Percentiles rank a stretch among this genome's conserved stretches.
Conservation (phyloP, 2,888 invertebrate genomes). For the Drosophila siamana region DNA sequence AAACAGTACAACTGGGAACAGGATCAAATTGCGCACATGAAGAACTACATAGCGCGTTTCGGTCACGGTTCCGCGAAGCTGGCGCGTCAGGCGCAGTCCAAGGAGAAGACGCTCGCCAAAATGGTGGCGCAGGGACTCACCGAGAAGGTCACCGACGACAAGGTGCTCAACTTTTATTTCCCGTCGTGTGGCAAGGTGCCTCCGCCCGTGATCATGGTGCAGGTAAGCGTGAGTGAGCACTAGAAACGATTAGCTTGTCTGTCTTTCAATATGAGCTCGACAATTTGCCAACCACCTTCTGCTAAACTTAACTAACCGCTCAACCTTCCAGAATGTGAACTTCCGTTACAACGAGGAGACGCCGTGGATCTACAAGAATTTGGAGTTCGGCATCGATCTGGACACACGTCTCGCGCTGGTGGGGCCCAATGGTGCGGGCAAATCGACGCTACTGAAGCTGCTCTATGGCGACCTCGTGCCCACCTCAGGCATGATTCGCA, state of each 20-base stretch:
- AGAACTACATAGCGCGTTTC: conserved; percentile 99
- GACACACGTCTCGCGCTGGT: conserved; percentile 98
- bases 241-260: too few species aligned
- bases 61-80: conserved; percentile 99
- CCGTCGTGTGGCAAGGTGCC: conserved; percentile 98
- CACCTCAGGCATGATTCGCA: conserved; percentile 97
- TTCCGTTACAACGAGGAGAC: conserved; percentile 95
- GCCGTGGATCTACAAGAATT: conserved; percentile 97
- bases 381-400: conserved; percentile 99
- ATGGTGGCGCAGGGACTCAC: conserved; percentile 99
- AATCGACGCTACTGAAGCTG: conserved; percentile 98
- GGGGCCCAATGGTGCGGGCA: conserved; percentile 99
- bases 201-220: conserved; percentile 99
- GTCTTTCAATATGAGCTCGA: too few species aligned
- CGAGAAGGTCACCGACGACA: conserved; percentile 96
- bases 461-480: conserved; percentile 98
- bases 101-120: conserved; percentile 99
- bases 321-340: conserved; percentile 91
- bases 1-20: conserved; percentile 99
- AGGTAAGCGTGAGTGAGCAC: conserved; percentile 85
- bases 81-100: conserved; percentile 99
- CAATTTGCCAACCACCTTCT: too few species aligned
- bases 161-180: conserved; percentile 97
- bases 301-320: background rate
- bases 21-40: conserved; percentile 99